Evolutionary conservation across 2,888 invertebrate species (phyloP), one percentile per base, ranked within the genome.

Genomic region (Aelia acuminata): DNA sequence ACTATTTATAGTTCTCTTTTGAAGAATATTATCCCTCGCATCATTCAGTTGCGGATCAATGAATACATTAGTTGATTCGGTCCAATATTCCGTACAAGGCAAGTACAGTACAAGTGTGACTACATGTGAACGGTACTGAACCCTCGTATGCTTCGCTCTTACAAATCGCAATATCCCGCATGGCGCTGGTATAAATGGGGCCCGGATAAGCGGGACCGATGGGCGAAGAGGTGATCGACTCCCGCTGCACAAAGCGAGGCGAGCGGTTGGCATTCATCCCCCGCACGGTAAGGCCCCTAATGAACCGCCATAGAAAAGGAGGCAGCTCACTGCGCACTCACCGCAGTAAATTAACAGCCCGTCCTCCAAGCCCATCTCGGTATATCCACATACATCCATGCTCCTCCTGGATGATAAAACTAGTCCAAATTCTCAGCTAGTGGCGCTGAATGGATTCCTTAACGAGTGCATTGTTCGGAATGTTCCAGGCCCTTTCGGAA

Each of bases 211-310:
- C 31, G 11, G 63, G 26, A 63, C 22, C 53, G 50, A 3, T 22
- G 57, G 13, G 63, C 26, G 26, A 15, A 63, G 63, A 13, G 63
- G 63, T 63, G 63, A 63, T 63, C 63, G 63, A 63, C 63, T 63
- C 63, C 20, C 5, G 26, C 1, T 3, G 31, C 63, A 63, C 63
- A 63, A 63, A 63, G 63, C 63, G 63, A 31, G 31, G n/a, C n/a
- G n/a, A n/a, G n/a, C 31, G 63, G 63, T 63, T 63, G 63, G 63
- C 63, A 63, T 63, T 63, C 63, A 63, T 63, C 63, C 0, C 3
- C 31, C 63, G 63, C 63, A 8, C 31, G 15, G 63, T 63, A 63
- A 63, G 63, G 63, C 31, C 63, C 31, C 63, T 63, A 63, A 63
- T 63, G 63, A 63, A 63, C 63, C 15, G 15, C 31, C 31, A 63